A percentile compares a stretch with the other conserved stretches of the same genome.
Evolutionary conservation across 2,797 vertebrate species (phyloP).

Genomic region (Paguma larvata): DNA sequence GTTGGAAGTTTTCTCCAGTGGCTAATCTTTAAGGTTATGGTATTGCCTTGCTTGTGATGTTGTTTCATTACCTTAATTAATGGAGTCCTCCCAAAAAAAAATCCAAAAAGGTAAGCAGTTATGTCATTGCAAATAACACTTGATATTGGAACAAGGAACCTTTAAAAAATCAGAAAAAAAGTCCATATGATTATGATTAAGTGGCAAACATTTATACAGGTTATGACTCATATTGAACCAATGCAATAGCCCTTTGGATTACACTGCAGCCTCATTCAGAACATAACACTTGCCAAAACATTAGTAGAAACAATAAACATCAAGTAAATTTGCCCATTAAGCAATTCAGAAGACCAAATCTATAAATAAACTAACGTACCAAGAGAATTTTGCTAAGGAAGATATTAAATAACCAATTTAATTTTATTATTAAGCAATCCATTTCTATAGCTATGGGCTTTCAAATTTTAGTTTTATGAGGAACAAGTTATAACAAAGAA

Average conservation of each 20-base stretch:
- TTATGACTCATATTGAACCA: conserved; percentile 10
- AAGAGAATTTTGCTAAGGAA: neutral
- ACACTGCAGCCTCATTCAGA: neutral
- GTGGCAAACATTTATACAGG: conserved; percentile 9
- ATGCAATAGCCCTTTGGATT: neutral
- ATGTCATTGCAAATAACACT: conserved; percentile 99
- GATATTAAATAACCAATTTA: conserved; percentile 24
- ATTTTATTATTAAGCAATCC: neutral
- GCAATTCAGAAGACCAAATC: neutral
- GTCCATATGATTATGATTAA: conserved; percentile 40
- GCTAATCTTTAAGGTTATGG: neutral
- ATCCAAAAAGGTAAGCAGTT: conserved; percentile 97
- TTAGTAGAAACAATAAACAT: neutral
- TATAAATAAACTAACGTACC: neutral
- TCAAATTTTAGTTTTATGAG: conserved; percentile 44
- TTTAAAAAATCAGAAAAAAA: conserved; percentile 83
- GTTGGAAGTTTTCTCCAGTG: neutral
- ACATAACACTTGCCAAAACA: neutral
- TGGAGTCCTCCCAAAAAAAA: conserved; percentile 99
- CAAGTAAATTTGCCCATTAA: neutral
- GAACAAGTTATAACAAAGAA: conserved; percentile 1
- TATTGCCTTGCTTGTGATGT: neutral
- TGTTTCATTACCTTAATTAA: conserved; percentile 95
- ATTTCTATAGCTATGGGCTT: conserved; percentile 20
- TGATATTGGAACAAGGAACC: conserved; percentile 98